Evolutionary conservation across 2,888 invertebrate genomes (phyloP).

Genomic region (Coremacera marginata): DNA sequence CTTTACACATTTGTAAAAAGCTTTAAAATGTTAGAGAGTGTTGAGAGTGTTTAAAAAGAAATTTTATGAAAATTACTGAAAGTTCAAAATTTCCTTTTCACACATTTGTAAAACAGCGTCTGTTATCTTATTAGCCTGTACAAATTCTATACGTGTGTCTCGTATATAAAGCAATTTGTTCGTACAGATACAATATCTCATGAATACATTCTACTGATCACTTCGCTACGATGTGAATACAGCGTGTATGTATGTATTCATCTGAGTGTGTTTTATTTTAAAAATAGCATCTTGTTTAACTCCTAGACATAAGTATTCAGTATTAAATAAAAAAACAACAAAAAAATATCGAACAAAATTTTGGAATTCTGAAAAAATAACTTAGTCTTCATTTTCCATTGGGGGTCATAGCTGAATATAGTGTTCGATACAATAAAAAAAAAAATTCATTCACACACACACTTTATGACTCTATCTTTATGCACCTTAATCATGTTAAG

Average conservation of each 20-base stretch:
- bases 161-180: background rate
- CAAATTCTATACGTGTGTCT: slow-evolving; percentile 1
- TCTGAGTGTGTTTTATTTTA: slow-evolving; percentile 12
- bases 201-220: background rate
- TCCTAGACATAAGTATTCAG: slow-evolving; percentile 18
- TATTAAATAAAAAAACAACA: slow-evolving; percentile 8
- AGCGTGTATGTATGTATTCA: background rate
- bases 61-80: slow-evolving; percentile 14
- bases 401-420: background rate
- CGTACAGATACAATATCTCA: slow-evolving; percentile 1
- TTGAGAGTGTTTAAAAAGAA: background rate
- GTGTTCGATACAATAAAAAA: background rate
- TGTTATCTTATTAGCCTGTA: no score
- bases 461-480: background rate
- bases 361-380: background rate
- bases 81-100: slow-evolving; percentile 20
- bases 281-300: slow-evolving; percentile 30
- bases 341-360: background rate
- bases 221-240: background rate
- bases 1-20: background rate
- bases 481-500: no score
- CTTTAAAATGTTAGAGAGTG: background rate
- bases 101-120: background rate
- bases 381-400: slow-evolving; percentile 9
- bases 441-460: background rate